Evolutionary conservation across 2,797 vertebrate genomes (phyloP), one percentile per base, ranked within the genome.

Genomic region (Lemur catta): DNA sequence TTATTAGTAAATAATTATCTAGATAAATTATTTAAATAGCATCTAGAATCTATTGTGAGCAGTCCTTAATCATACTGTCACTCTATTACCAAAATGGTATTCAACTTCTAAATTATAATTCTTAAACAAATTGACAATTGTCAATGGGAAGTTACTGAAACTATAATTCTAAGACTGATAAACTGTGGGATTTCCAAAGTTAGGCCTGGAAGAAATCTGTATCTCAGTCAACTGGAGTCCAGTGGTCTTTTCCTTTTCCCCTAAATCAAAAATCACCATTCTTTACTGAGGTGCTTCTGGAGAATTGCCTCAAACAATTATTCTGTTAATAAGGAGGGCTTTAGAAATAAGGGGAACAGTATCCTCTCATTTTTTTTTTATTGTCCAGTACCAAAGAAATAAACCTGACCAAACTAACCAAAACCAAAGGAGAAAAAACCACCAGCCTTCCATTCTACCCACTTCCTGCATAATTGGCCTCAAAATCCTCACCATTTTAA

Each of bases 371-470:
- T 18, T 59, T 82, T 41, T 76, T 89, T 94, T 79, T 65, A 10
- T 10, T 65, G 10, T 75, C 38, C 8, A 84, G n/a, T 35, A 72
- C 43, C 71, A 84, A 93, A 52, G 63, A 84, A 91, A 85, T 48
- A 57, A 89, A 93, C 35, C 13, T 79, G 12, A 72, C 22, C 41
- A 74, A 79, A 69, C 5, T 63, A 82, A 65, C 48, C 13, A 50
- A 86, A 90, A 69, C 38, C 86, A 84, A 81, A 84, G 41, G 38
- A 89, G 57, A 95, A 92, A 93, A 89, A 78, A 78, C 2, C 46
- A 81, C 33, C 41, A 57, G 76, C 43, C 74, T 85, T 67, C 26
- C 3, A 38, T 57, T 82, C 38, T 65, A 85, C 48, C 10, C 13
- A 81, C 43, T 72, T 72, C 46, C 76, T 28, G 74, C 6, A 24